Conservation (phyloP, 2,797 vertebrate genomes). For the Protosalanx chinensis region DNA sequence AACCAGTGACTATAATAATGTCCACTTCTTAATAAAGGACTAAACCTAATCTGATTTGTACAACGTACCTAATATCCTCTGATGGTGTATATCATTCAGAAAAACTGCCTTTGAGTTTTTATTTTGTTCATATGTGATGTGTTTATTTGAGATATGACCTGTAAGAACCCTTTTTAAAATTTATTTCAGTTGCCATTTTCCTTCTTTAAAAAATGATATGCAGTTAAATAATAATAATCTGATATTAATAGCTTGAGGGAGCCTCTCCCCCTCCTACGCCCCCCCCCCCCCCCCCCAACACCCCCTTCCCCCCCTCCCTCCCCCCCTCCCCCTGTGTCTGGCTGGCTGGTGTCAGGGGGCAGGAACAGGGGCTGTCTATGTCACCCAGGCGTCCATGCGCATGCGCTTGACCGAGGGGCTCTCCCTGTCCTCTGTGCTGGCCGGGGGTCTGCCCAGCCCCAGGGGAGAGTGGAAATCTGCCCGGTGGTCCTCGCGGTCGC, state of each 20-base stretch:
- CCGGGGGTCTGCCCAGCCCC: constrained; percentile 84
- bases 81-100: constrained; percentile 70
- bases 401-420: constrained; percentile 96
- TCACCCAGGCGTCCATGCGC: constrained; percentile 99
- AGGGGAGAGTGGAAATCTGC: constrained; percentile 90
- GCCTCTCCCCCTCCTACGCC: constrained; percentile 53
- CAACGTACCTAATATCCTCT: constrained; percentile 89
- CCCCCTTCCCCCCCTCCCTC: constrained; percentile 28
- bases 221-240: constrained; percentile 65
- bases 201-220: constrained; percentile 70
- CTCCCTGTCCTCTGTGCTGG: constrained; percentile 81
- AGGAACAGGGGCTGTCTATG: constrained; percentile 74
- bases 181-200: constrained; percentile 56
- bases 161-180: constrained; percentile 50
- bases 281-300: constrained; percentile 36
- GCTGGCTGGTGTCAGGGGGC: constrained; percentile 65
- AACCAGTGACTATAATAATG: constrained; percentile 79
- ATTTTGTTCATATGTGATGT: constrained; percentile 78
- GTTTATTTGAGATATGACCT: constrained; percentile 80
- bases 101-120: constrained; percentile 59
- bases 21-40: constrained; percentile 62
- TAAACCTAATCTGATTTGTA: constrained; percentile 78
- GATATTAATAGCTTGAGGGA: constrained; percentile 66
- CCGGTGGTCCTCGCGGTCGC: constrained; percentile 92
- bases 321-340: constrained; percentile 30